Base-by-base conservation (phyloP, 2,888 invertebrate species). In the Hirtodrosophila cameraria region DNA sequence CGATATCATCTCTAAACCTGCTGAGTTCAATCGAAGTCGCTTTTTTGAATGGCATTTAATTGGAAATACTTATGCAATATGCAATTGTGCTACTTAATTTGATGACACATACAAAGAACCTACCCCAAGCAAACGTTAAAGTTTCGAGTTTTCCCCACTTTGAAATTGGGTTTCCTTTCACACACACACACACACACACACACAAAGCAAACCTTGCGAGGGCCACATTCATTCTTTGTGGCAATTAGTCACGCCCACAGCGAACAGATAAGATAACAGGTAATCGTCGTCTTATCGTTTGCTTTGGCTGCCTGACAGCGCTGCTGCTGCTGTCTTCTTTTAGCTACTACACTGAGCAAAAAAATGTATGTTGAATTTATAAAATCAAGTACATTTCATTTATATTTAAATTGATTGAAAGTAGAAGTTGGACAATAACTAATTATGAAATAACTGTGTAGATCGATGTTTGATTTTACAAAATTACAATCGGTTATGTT, bases 211-310 rank as follows among this genome's bases (percentile, higher is more conserved):
- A 9, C 11, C 25, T 13, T n/a, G 16, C 7, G n/a, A 20, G 16
- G 15, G 15, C 31, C 46, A 43, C 46, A 49, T 60, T 67, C 58
- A 46, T 12, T 54, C 60, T 53, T 78, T 66, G 75, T 63, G 64
- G 61, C 83, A 85, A 83, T 80, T 80, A 80, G 86, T 80, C 80
- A 80, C 83, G 69, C 66, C 55, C 66, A 30, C 28, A 59, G 69
- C 66, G 53, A 64, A 30, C 28, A 59, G 80, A 80, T 80, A 85
- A 80, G 80, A 80, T 80, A 80, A 45, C 80, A 54, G 41, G 62
- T 80, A 80, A 85, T 80, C 86, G 66, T n/a, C 50, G 55, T 62
- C 83, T 80, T 80, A 80, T 80, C 80, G 69, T 53, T 73, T 33
- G 31, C 30, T 12, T 80, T 86, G 69, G 53, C 76, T 33, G 31